A percentile compares a stretch with the other conserved stretches of the same genome.
These are phyloP conservation scores for Thyatira batis DNA, from an alignment of 2,888 invertebrate species.

Conservation along the genomic window DNA sequence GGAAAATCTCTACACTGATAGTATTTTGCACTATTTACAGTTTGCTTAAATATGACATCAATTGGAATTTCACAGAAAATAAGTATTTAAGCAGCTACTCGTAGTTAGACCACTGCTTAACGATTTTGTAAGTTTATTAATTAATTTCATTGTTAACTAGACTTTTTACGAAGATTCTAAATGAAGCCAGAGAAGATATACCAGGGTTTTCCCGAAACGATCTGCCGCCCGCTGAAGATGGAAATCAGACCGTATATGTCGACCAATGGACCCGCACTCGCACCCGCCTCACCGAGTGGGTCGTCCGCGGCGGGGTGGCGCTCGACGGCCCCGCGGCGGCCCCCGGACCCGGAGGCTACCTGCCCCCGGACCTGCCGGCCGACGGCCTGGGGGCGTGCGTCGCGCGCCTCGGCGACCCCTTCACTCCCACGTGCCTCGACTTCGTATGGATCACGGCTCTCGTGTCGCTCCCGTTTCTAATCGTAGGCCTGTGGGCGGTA, in stretches of 20 bases:
- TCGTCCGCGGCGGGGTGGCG: slow-evolving; percentile 77
- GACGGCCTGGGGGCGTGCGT: slow-evolving; percentile 24
- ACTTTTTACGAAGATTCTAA: not conserved
- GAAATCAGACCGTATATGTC: not conserved
- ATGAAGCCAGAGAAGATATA: not conserved
- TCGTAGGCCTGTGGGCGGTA: slow-evolving; percentile 59
- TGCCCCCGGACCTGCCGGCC: slow-evolving; percentile 16
- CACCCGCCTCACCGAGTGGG: slow-evolving; percentile 78
- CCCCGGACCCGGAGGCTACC: slow-evolving; percentile 68
- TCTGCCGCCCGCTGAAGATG: slow-evolving; percentile 16
- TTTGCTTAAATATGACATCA: no score
- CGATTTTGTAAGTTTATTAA: no score
- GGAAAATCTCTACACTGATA: no score
- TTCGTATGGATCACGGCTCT: slow-evolving; percentile 10
- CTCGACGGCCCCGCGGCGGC: slow-evolving; percentile 38
- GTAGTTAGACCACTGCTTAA: no score
- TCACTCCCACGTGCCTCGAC: not conserved
- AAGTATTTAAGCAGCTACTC: no score
- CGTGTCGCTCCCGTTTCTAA: slow-evolving; percentile 26
- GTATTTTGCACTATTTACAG: no score
- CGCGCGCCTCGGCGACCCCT: slow-evolving; percentile 24
- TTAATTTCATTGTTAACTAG: not conserved
- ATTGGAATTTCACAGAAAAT: no score
- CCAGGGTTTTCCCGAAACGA: not conserved
- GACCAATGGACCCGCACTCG: slow-evolving; percentile 76